These are phyloP conservation scores for Lemur catta DNA, from an alignment of 2,797 vertebrate species.

Conservation along the genomic window DNA sequence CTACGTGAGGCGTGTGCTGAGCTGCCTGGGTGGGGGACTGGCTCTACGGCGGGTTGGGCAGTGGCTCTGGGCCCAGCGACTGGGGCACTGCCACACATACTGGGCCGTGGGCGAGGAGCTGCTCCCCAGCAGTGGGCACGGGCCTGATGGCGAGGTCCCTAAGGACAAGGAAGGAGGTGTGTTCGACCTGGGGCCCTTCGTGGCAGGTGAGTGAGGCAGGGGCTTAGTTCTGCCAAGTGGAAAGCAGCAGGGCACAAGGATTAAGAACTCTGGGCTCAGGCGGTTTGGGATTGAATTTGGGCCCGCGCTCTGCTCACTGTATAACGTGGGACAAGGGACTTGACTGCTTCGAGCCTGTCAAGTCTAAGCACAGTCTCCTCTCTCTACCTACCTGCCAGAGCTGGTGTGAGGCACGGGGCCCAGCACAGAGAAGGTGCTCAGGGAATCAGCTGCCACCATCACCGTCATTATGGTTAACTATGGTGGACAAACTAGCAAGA, in stretches of 20 bases:
- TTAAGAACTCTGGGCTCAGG: background rate
- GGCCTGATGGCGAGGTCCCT: slow-evolving; percentile 81
- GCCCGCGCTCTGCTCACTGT: background rate
- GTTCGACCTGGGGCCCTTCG: slow-evolving; percentile 84
- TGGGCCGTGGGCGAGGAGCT: slow-evolving; percentile 87
- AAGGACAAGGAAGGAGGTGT: slow-evolving; percentile 83
- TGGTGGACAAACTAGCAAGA: background rate
- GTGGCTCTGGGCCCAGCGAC: slow-evolving; percentile 82
- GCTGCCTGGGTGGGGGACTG: slow-evolving; percentile 85
- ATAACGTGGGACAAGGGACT: background rate
- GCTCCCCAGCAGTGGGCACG: slow-evolving; percentile 69
- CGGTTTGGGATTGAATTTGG: background rate
- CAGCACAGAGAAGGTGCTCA: background rate
- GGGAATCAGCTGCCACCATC: background rate
- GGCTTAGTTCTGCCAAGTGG: too few relatives aligned
- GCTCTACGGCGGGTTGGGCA: slow-evolving; percentile 80
- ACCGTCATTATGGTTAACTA: background rate
- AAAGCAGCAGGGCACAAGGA: fast-evolving
- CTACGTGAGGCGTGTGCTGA: slow-evolving; percentile 85
- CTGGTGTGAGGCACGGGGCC: background rate
- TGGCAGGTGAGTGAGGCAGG: slow-evolving; percentile 81
- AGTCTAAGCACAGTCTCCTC: background rate
- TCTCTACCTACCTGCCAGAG: background rate
- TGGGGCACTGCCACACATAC: slow-evolving; percentile 85
- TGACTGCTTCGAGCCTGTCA: background rate